phyloP scores from a whole-genome alignment of 2,113 vertebrate genomes.

The Syrmaticus mikado region DNA sequence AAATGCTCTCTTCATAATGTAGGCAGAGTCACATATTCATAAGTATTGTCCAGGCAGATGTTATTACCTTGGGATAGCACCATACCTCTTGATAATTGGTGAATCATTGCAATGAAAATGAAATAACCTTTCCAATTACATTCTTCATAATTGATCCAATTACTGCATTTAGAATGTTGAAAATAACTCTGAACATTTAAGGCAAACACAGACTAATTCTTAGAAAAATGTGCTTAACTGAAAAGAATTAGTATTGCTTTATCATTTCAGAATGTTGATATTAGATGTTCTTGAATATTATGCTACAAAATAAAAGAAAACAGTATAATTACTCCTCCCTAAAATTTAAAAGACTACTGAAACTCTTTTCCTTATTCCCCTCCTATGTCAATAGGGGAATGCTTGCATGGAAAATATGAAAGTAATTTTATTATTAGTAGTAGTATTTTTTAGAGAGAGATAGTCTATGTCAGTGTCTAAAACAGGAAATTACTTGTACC shows the following conservation, averaged over 20 bases:
- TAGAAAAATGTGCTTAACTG: neutral
- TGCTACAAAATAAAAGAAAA: neutral
- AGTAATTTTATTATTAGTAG: neutral
- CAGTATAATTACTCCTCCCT: neutral
- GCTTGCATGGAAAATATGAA: neutral
- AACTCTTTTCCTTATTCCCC: neutral
- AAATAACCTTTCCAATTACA: neutral
- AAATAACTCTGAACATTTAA: neutral
- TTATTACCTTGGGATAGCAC: neutral
- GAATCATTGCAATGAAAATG: conserved; percentile 19
- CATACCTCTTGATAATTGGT: neutral
- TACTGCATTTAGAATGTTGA: neutral
- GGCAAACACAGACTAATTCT: neutral
- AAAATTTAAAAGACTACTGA: neutral
- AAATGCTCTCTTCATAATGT: neutral
- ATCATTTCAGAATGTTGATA: neutral
- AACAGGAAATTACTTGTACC: neutral
- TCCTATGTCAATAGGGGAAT: neutral
- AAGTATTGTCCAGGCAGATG: neutral
- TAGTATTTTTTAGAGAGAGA: neutral
- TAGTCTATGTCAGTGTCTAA: neutral
- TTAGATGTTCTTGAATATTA: neutral
- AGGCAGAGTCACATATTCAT: neutral
- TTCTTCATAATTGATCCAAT: conserved; percentile 22
- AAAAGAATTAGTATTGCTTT: neutral